These are phyloP conservation scores for Polyommatus iphigenia DNA, from an alignment of 2,888 invertebrate genomes.

Conservation along the genomic window DNA sequence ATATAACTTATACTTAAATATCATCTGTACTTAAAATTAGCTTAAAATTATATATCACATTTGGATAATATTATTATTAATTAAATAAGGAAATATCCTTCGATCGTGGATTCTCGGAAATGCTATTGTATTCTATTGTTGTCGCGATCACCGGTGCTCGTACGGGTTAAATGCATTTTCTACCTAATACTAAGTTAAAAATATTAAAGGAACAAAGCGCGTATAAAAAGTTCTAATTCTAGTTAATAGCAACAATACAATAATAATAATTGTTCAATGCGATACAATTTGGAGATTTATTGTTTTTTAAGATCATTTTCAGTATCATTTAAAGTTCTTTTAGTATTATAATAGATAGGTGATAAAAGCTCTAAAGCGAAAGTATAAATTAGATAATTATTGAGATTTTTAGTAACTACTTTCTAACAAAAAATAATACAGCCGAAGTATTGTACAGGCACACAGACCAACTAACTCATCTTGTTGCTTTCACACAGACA, in stretches of 20 bases:
- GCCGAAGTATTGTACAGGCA: too few relatives aligned
- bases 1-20: background rate
- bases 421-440: too few relatives aligned
- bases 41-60: slow-evolving; percentile 21
- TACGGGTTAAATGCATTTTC: slow-evolving; percentile 15
- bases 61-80: slow-evolving; percentile 5
- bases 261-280: background rate
- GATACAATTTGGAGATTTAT: background rate
- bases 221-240: background rate
- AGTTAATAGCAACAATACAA: background rate
- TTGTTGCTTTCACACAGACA: too few relatives aligned
- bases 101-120: too few relatives aligned
- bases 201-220: background rate
- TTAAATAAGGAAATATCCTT: background rate
- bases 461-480: too few relatives aligned
- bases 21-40: background rate
- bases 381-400: too few relatives aligned
- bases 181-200: background rate
- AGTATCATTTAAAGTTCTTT: too few relatives aligned
- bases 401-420: too few relatives aligned
- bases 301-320: background rate
- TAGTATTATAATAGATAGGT: too few relatives aligned
- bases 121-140: too few relatives aligned
- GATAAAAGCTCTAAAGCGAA: too few relatives aligned
- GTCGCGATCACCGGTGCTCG: too few relatives aligned